Conservation (phyloP, 2,888 invertebrate species). For the Sepiola atlantica region DNA sequence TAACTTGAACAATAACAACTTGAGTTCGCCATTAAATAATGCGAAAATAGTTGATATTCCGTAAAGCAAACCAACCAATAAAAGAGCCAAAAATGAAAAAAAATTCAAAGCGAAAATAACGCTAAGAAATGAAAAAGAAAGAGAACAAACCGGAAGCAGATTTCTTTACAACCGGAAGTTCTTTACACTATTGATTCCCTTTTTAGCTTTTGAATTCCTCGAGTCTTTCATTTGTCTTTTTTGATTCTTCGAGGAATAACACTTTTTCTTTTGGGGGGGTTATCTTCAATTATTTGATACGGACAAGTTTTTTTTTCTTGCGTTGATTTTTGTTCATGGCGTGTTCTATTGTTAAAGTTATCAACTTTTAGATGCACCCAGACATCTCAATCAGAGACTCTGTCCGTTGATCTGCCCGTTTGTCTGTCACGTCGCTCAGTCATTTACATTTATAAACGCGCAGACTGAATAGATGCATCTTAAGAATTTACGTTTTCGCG, state of each 20-base stretch:
- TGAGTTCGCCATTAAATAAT: no score
- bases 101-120: not conserved
- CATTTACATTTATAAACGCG: no score
- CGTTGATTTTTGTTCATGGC: not conserved
- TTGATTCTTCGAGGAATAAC: not conserved
- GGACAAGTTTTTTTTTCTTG: not conserved
- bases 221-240: not conserved
- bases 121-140: not conserved
- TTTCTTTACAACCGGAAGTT: not conserved
- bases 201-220: not conserved
- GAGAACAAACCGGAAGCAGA: not conserved
- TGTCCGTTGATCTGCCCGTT: no score
- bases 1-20: no score
- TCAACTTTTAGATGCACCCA: not conserved
- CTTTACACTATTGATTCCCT: not conserved
- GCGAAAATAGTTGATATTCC: no score
- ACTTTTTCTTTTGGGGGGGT: not conserved
- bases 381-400: no score
- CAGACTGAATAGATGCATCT: no score
- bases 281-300: not conserved
- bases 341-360: not conserved
- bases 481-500: no score
- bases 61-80: not conserved
- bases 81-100: not conserved
- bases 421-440: no score